Evolutionary conservation across 2,113 vertebrate species (phyloP), one percentile per base, ranked within the genome.

Genomic region (Eublepharis macularius): DNA sequence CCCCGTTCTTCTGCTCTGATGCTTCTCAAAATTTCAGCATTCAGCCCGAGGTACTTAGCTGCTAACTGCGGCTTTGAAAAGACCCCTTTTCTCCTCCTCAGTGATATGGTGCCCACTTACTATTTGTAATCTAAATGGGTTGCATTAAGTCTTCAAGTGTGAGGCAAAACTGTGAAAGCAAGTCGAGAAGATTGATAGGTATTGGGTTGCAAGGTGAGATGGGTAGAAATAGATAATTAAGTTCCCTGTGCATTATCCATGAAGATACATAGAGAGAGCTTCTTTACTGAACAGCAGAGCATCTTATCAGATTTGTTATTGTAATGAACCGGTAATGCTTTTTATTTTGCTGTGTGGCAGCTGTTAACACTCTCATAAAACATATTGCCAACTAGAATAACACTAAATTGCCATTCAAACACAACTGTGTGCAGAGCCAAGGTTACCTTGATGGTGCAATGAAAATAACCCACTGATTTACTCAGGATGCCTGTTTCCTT

Each of bases 231-330:
- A 85, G 81, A 45, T 51, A 86, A 43, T 29, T 57, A 69, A 76
- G 76, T n/a, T 84, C 63, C 24, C 75, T 7, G 81, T 88, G 4
- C 65, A 85, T 88, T 83, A 16, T 36, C 73, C 79, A 74, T 34
- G 84, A 32, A 79, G 68, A 14, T 21, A 13, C n/a, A 47, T 88
- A 19, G 51, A 83, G 87, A 88, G 68, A 92, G n/a, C 7, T 86
- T n/a, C 17, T 86, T 10, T 90, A 89, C 36, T 66, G 34, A 80
- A 76, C 2, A 76, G 70, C 74, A 73, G 43, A 1, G 1, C 54
- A 80, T 26, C 63, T 78, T 43, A 13, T 26, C 76, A 81, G 2
- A 36, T 87, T 81, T 0, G 0, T 86, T 90, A 76, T 75, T 90
- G 70, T 89, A 69, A 73, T 74, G 77, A 85, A 90, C 75, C 75